phyloP scores from a whole-genome alignment of 1,140 invertebrate genomes.

The Leptinotarsa undecemlineata region DNA sequence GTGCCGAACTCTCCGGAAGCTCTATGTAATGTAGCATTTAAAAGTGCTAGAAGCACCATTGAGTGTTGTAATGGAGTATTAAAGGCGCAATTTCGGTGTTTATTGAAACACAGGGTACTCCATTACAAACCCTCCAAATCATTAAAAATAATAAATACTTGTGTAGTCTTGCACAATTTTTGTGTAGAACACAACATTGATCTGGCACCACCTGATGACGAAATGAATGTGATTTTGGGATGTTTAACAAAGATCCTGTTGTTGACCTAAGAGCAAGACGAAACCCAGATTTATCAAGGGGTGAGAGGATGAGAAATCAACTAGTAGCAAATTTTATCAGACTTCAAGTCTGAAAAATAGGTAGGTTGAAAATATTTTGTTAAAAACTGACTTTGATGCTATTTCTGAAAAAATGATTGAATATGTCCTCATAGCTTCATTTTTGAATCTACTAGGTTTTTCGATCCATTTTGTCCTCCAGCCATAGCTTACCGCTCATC shows the following conservation, averaged over 20 bases:
- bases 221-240: slow-evolving; percentile 2
- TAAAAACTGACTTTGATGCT: too few relatives aligned
- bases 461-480: too few relatives aligned
- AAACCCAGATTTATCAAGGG: too few relatives aligned
- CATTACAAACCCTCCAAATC: slow-evolving; percentile 6
- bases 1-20: background rate
- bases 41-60: background rate
- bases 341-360: too few relatives aligned
- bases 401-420: too few relatives aligned
- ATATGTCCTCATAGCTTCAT: too few relatives aligned
- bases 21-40: background rate
- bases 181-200: background rate
- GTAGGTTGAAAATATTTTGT: too few relatives aligned
- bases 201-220: background rate
- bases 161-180: slow-evolving; percentile 9
- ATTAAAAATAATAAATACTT: slow-evolving; percentile 20
- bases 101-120: slow-evolving; percentile 17
- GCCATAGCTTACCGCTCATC: too few relatives aligned
- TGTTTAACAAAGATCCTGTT: background rate
- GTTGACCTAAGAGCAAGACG: background rate
- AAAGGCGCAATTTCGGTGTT: background rate
- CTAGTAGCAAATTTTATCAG: too few relatives aligned
- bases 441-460: too few relatives aligned
- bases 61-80: slow-evolving; percentile 10
- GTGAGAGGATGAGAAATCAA: too few relatives aligned